Evolutionary conservation across 2,797 vertebrate genomes (phyloP).

Genomic region (Cryptoblepharus egeriae): DNA sequence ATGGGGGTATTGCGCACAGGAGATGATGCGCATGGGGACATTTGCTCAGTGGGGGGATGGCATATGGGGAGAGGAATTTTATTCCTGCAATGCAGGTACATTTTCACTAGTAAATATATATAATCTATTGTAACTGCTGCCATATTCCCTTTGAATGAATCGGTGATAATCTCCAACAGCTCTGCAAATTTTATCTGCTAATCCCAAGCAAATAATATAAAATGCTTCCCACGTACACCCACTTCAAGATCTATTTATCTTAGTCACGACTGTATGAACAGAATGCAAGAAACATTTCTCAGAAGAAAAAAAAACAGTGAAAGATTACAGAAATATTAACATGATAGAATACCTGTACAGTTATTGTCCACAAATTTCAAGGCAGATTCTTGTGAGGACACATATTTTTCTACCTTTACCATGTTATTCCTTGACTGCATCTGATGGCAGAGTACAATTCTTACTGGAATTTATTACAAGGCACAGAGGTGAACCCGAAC

Average conservation of each 20-base stretch:
- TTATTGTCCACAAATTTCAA: not conserved
- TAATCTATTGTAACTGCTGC: slow-evolving; percentile 54
- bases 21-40: no score
- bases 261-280: slow-evolving; percentile 77
- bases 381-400: not conserved
- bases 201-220: slow-evolving; percentile 68
- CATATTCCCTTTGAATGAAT: slow-evolving; percentile 57
- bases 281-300: slow-evolving; percentile 68
- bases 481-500: no score
- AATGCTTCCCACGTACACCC: slow-evolving; percentile 76
- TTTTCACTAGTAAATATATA: slow-evolving; percentile 28
- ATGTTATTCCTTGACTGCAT: not conserved
- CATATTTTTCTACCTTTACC: not conserved
- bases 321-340: slow-evolving; percentile 54
- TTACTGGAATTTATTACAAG: no score
- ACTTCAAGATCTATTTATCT: slow-evolving; percentile 76
- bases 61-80: no score
- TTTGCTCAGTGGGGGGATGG: no score
- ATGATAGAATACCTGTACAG: slow-evolving; percentile 55
- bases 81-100: no score
- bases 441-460: no score
- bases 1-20: no score
- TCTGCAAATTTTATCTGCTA: slow-evolving; percentile 70
- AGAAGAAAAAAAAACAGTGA: slow-evolving; percentile 49
- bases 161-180: slow-evolving; percentile 58